These are phyloP conservation scores for Valencia hispanica DNA, from an alignment of 2,797 vertebrate genomes.

Conservation along the genomic window DNA sequence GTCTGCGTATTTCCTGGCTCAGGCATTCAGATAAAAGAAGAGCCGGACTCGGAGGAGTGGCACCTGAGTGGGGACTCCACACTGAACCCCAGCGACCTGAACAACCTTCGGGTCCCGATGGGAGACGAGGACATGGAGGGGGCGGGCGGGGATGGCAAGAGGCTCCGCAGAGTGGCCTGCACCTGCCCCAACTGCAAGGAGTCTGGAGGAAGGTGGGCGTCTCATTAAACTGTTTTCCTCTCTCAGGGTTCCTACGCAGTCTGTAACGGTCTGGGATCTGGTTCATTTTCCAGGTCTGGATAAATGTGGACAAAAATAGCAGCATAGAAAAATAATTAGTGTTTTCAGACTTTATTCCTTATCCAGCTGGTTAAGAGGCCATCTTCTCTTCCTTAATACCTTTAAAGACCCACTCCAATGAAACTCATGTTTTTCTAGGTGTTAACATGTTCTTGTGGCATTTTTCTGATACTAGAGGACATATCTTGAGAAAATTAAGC, in stretches of 20 bases:
- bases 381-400: no score
- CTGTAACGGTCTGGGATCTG: no score
- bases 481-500: no score
- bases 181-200: constrained; percentile 99
- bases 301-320: no score
- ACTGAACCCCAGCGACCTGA: constrained; percentile 95
- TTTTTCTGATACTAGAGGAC: no score
- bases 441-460: no score
- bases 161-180: constrained; percentile 95
- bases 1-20: constrained; percentile 23
- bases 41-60: constrained; percentile 98
- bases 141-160: constrained; percentile 91
- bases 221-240: not conserved
- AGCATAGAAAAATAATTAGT: no score
- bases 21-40: constrained; percentile 99
- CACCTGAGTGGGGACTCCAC: constrained; percentile 94
- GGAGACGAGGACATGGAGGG: constrained; percentile 93
- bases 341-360: not conserved
- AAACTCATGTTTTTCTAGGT: no score
- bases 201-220: constrained; percentile 92
- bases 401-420: no score
- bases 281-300: no score
- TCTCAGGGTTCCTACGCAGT: not conserved
- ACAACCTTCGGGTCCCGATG: constrained; percentile 93
- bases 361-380: not conserved